Evolutionary conservation across 2,888 invertebrate species (phyloP), one percentile per base, ranked within the genome.

Genomic region (Colostygia pectinataria): DNA sequence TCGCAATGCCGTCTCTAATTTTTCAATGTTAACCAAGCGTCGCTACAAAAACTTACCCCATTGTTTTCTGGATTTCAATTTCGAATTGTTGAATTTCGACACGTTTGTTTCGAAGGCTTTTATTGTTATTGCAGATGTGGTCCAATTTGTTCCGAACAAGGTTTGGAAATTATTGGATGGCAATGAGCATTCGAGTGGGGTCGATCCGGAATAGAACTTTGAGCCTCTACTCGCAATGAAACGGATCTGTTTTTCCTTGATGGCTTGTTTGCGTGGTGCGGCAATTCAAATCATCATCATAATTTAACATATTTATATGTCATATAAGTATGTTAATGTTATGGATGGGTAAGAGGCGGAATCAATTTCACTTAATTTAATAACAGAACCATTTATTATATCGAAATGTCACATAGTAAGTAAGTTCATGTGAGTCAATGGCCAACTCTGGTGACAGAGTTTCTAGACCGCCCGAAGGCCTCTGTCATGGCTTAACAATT

Each of bases 1-100:
- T 83, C 75, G 73, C 71, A 80, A 83, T 76, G 72, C 65, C 66
- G 68, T 61, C 66, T 78, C 76, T 76, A 82, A 83, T 82, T 83
- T 82, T 80, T 83, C 77, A 77, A 76, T 74, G 75, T 74, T 72
- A 66, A 68, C 65, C 65, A 63, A 62, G 46, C 56, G 61, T 58
- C 57, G 62, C 63, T 64, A 67, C 64, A 61, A 62, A 65, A 72
- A 71, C 68, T 75, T 76, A 57, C 65, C 57, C 71, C 68, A 80
- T 74, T 75, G 77, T 71, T 77, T 74, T 67, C 63, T 63, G 63
- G 66, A 68, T 71, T 73, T 71, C 70, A 74, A 78, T 77, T 79
- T 71, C 49, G 58, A 57, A 60, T 62, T 57, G 68, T 68, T 68
- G 67, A 69, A 68, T 72, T 71, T 65, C 63, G 58, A 71, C 71